Evolutionary conservation across 2,113 vertebrate species (phyloP).

Genomic region (Aspiorhynchus laticeps): DNA sequence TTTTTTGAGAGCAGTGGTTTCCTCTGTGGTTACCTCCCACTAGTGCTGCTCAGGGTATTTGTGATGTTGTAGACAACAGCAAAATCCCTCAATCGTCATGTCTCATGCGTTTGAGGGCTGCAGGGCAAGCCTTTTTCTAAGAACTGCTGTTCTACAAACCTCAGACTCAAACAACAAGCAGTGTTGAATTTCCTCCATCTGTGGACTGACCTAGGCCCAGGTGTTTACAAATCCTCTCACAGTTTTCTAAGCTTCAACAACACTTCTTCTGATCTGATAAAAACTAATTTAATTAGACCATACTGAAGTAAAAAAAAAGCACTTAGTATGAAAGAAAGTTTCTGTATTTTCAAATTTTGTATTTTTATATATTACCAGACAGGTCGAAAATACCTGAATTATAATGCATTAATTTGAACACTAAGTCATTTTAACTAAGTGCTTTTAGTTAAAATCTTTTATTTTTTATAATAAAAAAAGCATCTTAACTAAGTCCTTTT

Average conservation of each 20-base stretch:
- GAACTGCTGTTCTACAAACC: slow-evolving; percentile 10
- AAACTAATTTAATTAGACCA: not conserved
- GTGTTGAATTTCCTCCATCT: not conserved
- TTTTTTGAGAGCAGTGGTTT: not conserved
- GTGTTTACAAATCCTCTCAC: not conserved
- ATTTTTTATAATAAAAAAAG: too few relatives aligned
- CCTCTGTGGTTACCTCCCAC: not conserved
- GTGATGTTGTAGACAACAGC: not conserved
- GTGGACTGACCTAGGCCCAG: not conserved
- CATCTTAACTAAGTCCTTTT: not conserved
- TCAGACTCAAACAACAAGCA: not conserved
- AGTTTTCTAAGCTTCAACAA: slow-evolving; percentile 4
- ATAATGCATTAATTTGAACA: not conserved
- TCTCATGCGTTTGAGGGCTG: not conserved
- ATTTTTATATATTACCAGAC: not conserved
- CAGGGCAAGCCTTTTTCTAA: not conserved
- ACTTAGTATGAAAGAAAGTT: not conserved
- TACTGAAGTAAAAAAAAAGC: not conserved
- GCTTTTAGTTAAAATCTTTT: too few relatives aligned
- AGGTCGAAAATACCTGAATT: not conserved
- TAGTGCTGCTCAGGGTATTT: not conserved
- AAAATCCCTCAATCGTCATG: not conserved
- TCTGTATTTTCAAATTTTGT: not conserved
- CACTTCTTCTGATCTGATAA: not conserved
- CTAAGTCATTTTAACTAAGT: not conserved